These are phyloP conservation scores for Urocynchramus pylzowi DNA, from an alignment of 2,113 vertebrate species.

Conservation along the genomic window DNA sequence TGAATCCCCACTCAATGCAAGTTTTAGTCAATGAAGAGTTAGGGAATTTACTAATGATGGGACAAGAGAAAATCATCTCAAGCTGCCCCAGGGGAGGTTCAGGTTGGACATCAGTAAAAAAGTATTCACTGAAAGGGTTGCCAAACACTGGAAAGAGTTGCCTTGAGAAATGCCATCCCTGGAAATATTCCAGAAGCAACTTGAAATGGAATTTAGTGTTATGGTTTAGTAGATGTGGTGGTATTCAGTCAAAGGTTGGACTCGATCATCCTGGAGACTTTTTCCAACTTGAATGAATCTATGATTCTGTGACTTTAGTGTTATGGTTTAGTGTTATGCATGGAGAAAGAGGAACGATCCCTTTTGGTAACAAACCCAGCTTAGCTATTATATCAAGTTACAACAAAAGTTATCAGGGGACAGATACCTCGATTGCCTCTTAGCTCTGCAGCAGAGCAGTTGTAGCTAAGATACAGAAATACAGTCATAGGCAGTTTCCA, in stretches of 20 bases:
- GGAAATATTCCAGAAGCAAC: not conserved
- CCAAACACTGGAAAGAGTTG: not conserved
- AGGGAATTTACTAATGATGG: not conserved
- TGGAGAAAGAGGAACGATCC: not conserved
- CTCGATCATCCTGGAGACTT: rapidly evolving
- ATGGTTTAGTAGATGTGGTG: not conserved
- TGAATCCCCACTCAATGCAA: not conserved
- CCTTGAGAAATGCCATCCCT: not conserved
- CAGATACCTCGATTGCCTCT: not conserved
- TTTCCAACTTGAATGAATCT: not conserved
- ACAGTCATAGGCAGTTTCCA: not conserved
- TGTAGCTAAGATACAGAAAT: not conserved
- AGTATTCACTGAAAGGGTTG: not conserved
- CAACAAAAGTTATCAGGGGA: not conserved
- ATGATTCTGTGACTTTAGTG: not conserved
- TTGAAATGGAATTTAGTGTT: not conserved
- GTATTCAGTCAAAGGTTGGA: not conserved
- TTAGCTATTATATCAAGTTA: not conserved
- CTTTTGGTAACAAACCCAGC: not conserved
- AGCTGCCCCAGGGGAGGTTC: not conserved
- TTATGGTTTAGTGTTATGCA: too few relatives aligned
- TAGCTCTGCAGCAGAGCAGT: not conserved
- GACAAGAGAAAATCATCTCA: not conserved
- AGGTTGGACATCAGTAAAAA: not conserved
- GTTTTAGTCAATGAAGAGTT: not conserved